These are phyloP conservation scores for Notarius lentiginosus DNA, from an alignment of 2,113 vertebrate species.

Conservation along the genomic window DNA sequence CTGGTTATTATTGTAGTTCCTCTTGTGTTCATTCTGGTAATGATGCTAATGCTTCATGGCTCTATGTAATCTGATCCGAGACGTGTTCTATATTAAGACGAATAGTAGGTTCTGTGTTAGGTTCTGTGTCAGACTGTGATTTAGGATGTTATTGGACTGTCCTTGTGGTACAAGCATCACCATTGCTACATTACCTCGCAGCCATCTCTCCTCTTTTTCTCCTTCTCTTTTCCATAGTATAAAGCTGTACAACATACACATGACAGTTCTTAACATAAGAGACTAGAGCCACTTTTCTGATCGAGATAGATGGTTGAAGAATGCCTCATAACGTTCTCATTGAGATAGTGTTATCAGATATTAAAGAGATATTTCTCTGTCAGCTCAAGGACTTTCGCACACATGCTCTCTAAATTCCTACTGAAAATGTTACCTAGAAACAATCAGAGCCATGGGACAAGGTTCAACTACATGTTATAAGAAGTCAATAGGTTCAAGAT, in stretches of 20 bases:
- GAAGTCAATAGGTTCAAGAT: neutral
- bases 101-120: constrained; percentile 10
- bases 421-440: neutral
- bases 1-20: neutral
- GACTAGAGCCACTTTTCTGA: constrained; percentile 1
- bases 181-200: constrained; percentile 35
- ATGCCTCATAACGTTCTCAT: neutral
- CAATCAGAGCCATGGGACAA: neutral
- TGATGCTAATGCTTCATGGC: neutral
- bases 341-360: constrained; percentile 17
- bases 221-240: constrained; percentile 3
- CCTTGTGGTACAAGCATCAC: constrained; percentile 32
- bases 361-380: constrained; percentile 21
- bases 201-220: constrained; percentile 23
- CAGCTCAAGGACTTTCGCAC: neutral
- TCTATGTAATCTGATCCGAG: constrained; percentile 3
- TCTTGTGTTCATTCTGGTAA: constrained; percentile 16
- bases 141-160: constrained; percentile 24
- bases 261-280: neutral
- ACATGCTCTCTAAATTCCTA: neutral
- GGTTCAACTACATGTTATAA: neutral
- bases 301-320: constrained; percentile 9
- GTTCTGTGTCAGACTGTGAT: constrained; percentile 7
- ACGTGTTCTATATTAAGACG: constrained; percentile 15
- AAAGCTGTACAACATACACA: neutral